Evolutionary conservation across 2,888 invertebrate genomes (phyloP), one percentile per base, ranked within the genome.

Genomic region (Uloborus plumipes): DNA sequence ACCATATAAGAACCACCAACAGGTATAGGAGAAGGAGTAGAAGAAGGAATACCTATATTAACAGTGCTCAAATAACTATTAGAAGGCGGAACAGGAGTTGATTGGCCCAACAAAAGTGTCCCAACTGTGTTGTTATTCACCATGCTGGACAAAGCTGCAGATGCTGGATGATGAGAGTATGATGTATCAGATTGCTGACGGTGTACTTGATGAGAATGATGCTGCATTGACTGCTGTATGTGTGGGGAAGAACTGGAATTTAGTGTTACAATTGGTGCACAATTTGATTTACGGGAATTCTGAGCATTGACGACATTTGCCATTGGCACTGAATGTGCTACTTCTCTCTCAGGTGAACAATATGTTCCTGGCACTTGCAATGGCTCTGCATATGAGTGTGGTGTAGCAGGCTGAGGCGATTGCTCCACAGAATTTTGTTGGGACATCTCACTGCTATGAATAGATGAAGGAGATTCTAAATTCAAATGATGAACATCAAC

Each of bases 401-500:
- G 87, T 49, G 71, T 84, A 15, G 85, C 49, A 16, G 86, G 86
- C 69, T 87, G 86, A 55, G 90, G 90, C 15, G 79, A 73, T 49
- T 90, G 90, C 86, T 93, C 93, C 0, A 92, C 92, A 0, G 93
- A 91, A 87, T 92, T 92, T 86, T 94, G 94, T 86, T 94, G 94
- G 93, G 94, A 93, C 89, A 96, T 92, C 88, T 96, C 95, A 64
- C 94, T 94, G 0, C 95, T 90, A 80, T 90, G 93, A 86, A 96
- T 95, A 55, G 95, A 95, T 0, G 95, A 93, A 0, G 97, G 96
- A 0, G 96, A 96, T 88, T 96, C 96, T 85, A 97, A 90, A 0
- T 94, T 95, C 79, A 96, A 89, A 88, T 95, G 94, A 79, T 93
- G 93, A 0, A 95, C 95, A 88, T 95, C 96, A 82, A 96, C 89